phyloP scores from a whole-genome alignment of 2,888 invertebrate species.

The Melanargia galathea region DNA sequence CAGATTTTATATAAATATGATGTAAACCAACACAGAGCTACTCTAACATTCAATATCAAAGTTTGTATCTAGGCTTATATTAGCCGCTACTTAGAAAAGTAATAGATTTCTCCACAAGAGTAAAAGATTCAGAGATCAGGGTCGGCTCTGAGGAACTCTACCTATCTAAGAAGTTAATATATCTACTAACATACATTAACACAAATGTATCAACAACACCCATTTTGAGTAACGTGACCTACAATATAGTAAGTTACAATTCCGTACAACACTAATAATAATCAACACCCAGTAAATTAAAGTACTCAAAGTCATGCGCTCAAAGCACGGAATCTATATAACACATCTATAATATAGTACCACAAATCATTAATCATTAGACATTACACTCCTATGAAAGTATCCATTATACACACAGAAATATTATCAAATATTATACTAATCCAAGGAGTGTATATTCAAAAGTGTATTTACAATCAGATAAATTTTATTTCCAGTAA shows the following conservation, averaged over 20 bases:
- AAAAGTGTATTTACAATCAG: slow-evolving; percentile 46
- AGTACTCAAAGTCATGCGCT: slow-evolving; percentile 74
- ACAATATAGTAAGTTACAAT: slow-evolving; percentile 59
- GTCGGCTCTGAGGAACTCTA: slow-evolving; percentile 42
- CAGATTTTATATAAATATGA: slow-evolving; percentile 29
- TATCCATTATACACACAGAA: slow-evolving; percentile 46
- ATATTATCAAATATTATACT: slow-evolving; percentile 34
- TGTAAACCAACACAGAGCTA: slow-evolving; percentile 41
- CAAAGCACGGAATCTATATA: slow-evolving; percentile 72
- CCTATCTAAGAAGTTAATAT: slow-evolving; percentile 32
- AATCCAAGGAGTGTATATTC: slow-evolving; percentile 10
- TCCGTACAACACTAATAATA: slow-evolving; percentile 66
- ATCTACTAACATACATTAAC: slow-evolving; percentile 45
- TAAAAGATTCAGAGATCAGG: slow-evolving; percentile 43
- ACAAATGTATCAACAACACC: slow-evolving; percentile 54
- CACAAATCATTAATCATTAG: too few relatives aligned
- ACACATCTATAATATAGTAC: slow-evolving; percentile 58
- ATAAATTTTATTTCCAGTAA: slow-evolving; percentile 44
- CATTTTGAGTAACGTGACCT: slow-evolving; percentile 51
- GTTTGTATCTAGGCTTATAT: slow-evolving; percentile 35
- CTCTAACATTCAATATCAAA: slow-evolving; percentile 36
- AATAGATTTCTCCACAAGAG: slow-evolving; percentile 35
- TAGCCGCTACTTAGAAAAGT: slow-evolving; percentile 29
- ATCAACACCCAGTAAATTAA: slow-evolving; percentile 64
- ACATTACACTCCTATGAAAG: slow-evolving; percentile 48